Base-by-base conservation (phyloP, 2,888 invertebrate genomes). In the Tenthredo livida region DNA sequence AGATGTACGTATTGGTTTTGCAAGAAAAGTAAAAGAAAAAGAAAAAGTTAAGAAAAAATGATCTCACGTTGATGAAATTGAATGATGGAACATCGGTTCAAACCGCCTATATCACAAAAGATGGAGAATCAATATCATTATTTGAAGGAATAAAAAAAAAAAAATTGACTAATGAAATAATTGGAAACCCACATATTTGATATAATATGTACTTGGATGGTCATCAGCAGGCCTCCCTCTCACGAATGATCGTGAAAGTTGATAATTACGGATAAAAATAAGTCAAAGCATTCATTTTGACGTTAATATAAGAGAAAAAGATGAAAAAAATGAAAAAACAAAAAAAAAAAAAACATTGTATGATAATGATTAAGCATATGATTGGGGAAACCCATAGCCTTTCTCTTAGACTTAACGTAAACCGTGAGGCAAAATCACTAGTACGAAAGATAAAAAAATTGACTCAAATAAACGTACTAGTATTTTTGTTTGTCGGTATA, bases 341-440 rank as follows among this genome's bases (percentile, higher is more conserved):
- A 40, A 73, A 73, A 73, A 73, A 25, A 73, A 47, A 25, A 47
- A 73, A 86, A 86, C 84, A 87, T 84, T 88, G 89, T 88, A 89
- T 87, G 85, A 89, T 86, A 85, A 85, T 85, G 86, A 87, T 88
- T 87, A 88, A 89, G 87, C 88, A 87, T 87, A 88, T 86, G 86
- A 87, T 86, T 84, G 87, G 88, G 87, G 84, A 85, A 87, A 87
- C 88, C 88, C 89, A 87, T 87, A 89, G 90, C 90, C 90, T 90
- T 90, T 90, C 89, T 89, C 90, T 88, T 90, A 89, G 89, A 90
- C 87, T 89, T 89, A 87, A 85, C 87, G 87, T 85, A 80, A 50
- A 84, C 84, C 85, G 80, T 33, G 78, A 78, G 33, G 78, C 78
- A 78, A 78, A 78, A 78, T 58, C 78, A 78, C 78, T 58, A 78